These are phyloP conservation scores for Chrysochloris asiatica DNA, from an alignment of 2,113 vertebrate species.

Conservation along the genomic window DNA sequence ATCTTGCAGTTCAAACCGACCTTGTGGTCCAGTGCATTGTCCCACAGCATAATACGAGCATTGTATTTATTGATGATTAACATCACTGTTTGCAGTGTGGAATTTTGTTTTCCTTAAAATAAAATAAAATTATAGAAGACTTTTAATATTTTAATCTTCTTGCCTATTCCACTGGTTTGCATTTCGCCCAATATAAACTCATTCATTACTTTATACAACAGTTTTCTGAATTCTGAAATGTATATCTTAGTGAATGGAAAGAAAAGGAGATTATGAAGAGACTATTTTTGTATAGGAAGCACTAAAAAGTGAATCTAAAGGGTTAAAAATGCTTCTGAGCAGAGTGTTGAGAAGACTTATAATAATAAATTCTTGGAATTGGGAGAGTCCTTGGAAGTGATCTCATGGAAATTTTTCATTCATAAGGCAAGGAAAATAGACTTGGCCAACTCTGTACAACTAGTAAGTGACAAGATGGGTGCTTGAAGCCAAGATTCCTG, in stretches of 20 bases:
- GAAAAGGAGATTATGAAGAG: neutral
- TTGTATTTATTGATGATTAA: conserved; percentile 81
- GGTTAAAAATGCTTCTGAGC: neutral
- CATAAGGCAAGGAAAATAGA: neutral
- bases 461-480: neutral
- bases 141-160: conserved; percentile 65
- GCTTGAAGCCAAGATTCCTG: neutral
- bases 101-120: conserved; percentile 73
- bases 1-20: too few species aligned
- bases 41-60: too few species aligned
- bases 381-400: neutral
- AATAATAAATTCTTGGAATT: neutral
- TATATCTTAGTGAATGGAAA: neutral
- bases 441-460: neutral
- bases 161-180: conserved; percentile 12
- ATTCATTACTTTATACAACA: conserved; percentile 3
- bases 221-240: conserved; percentile 50
- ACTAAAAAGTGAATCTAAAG: neutral
- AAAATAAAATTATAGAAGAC: conserved; percentile 65
- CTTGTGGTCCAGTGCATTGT: too few species aligned
- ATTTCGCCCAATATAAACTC: neutral
- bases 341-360: conserved; percentile 10
- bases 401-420: neutral
- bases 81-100: conserved; percentile 68
- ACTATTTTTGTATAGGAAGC: neutral